Percentiles rank a stretch among this genome's conserved stretches.
Evolutionary conservation across 2,888 invertebrate species (phyloP).

Genomic region (Flexamia atlantica): DNA sequence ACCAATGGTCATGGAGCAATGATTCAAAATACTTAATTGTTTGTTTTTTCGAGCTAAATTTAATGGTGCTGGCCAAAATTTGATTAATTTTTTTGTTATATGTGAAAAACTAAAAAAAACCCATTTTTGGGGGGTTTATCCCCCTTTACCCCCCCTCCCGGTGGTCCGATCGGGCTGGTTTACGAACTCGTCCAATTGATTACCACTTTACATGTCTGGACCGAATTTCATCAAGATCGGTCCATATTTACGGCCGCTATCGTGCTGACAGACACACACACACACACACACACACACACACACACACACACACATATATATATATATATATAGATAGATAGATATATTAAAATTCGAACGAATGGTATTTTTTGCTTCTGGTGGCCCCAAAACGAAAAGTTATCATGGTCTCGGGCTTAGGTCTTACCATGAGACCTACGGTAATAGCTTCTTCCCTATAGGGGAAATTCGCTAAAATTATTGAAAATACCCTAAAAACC

Average conservation of each 20-base stretch:
- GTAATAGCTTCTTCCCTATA: too few relatives aligned
- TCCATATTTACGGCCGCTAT: not conserved
- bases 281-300: not conserved
- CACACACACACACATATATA: not conserved
- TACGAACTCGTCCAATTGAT: not conserved
- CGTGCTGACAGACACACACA: not conserved
- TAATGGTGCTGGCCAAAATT: not conserved
- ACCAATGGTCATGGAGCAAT: not conserved
- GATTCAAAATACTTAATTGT: not conserved
- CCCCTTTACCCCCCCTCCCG: not conserved
- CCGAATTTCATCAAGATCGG: not conserved
- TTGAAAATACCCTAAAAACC: too few relatives aligned
- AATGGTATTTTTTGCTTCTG: too few relatives aligned
- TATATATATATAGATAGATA: not conserved
- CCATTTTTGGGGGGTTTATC: not conserved
- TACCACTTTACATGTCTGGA: not conserved
- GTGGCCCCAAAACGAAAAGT: too few relatives aligned
- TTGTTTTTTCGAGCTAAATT: not conserved
- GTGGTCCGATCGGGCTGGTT: not conserved
- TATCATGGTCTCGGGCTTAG: too few relatives aligned
- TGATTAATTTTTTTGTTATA: not conserved
- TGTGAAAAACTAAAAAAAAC: not conserved
- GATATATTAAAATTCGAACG: not conserved
- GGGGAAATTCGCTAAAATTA: too few relatives aligned
- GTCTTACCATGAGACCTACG: too few relatives aligned